Conservation (phyloP, 2,113 vertebrate genomes). For the Pteropus alecto region DNA sequence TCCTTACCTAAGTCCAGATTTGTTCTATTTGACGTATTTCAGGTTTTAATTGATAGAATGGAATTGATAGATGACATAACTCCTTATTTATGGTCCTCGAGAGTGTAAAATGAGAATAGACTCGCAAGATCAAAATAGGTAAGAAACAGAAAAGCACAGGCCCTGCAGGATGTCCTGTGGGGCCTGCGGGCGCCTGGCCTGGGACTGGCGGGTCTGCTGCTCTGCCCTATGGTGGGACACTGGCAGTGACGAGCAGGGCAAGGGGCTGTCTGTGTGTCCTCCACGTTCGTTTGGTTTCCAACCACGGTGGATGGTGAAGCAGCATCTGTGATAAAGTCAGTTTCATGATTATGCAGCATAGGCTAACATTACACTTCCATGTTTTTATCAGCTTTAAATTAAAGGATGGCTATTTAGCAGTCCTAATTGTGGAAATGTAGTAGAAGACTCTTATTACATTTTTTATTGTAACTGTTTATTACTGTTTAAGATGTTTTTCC, state of each 20-base stretch:
- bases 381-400: neutral
- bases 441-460: neutral
- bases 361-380: neutral
- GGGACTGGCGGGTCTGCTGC: neutral
- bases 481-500: slow-evolving; percentile 63
- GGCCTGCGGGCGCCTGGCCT: neutral
- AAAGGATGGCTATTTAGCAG: neutral
- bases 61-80: neutral
- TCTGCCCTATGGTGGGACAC: neutral
- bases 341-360: neutral
- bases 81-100: neutral
- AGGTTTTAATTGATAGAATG: neutral
- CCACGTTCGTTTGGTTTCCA: neutral
- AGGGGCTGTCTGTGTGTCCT: neutral
- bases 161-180: neutral
- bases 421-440: neutral
- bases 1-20: neutral
- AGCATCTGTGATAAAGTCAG: neutral
- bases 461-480: neutral
- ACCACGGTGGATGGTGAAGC: neutral
- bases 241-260: neutral
- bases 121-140: neutral
- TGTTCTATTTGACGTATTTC: neutral
- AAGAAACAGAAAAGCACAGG: neutral
- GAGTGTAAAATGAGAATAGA: neutral